These are phyloP conservation scores for Drosophila sordidula DNA, from an alignment of 2,888 invertebrate genomes.

Conservation along the genomic window DNA sequence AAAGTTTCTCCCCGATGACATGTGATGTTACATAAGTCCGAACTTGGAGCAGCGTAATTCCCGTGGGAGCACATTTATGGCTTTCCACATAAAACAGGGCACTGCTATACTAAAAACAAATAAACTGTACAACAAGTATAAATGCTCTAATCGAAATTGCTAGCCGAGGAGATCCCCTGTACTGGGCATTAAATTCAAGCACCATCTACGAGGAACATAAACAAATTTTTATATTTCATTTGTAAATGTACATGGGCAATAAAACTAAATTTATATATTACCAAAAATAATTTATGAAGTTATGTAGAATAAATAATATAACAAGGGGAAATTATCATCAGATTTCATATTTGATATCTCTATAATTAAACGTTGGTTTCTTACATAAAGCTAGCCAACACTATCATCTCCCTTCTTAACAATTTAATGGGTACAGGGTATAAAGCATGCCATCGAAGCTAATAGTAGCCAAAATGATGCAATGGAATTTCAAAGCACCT, in stretches of 20 bases:
- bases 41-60: slow-evolving; percentile 29
- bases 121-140: slow-evolving; percentile 7
- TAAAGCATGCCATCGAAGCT: background rate
- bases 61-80: slow-evolving; percentile 40
- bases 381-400: too few relatives aligned
- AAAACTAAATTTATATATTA: slow-evolving; percentile 1
- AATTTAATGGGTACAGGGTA: background rate
- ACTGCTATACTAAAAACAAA: slow-evolving; percentile 24
- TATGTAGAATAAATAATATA: too few relatives aligned
- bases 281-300: background rate
- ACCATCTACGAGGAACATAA: background rate
- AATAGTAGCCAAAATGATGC: background rate
- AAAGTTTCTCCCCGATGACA: slow-evolving; percentile 23
- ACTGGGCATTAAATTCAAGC: background rate
- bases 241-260: slow-evolving; percentile 8
- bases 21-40: slow-evolving; percentile 17
- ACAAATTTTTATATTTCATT: background rate
- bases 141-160: slow-evolving; percentile 10
- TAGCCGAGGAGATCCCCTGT: background rate
- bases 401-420: background rate
- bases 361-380: too few relatives aligned
- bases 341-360: too few relatives aligned
- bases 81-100: slow-evolving; percentile 34
- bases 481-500: slow-evolving; percentile 8
- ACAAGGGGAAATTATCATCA: too few relatives aligned